Evolutionary conservation across 2,888 invertebrate genomes (phyloP).

Genomic region (Cheilosia pagana): DNA sequence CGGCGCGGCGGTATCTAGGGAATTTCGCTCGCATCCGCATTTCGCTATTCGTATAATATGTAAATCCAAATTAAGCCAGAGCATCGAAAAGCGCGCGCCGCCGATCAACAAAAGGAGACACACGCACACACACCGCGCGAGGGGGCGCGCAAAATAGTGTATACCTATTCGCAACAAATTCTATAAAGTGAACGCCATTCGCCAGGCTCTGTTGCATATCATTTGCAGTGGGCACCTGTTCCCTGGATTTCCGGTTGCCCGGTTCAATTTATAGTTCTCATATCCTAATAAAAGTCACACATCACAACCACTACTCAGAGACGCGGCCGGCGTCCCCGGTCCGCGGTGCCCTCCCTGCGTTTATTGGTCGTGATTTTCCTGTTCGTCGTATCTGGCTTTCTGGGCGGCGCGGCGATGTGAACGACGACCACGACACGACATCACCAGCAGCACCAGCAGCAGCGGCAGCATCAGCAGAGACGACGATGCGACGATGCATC

Average conservation of each 20-base stretch:
- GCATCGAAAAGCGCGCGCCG: slow-evolving; percentile 25
- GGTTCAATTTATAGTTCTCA: slow-evolving; percentile 72
- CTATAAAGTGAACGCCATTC: slow-evolving; percentile 53
- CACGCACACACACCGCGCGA: neutral
- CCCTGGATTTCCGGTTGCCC: slow-evolving; percentile 74
- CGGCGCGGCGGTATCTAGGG: slow-evolving; percentile 2
- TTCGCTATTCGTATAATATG: slow-evolving; percentile 40
- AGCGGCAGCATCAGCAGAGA: neutral
- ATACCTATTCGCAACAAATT: slow-evolving; percentile 39
- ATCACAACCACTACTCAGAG: slow-evolving; percentile 44
- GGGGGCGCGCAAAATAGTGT: slow-evolving; percentile 34
- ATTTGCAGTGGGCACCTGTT: slow-evolving; percentile 74
- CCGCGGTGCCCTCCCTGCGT: slow-evolving; percentile 1
- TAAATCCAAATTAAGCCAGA: slow-evolving; percentile 67
- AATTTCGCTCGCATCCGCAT: slow-evolving; percentile 57
- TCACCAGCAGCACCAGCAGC: neutral
- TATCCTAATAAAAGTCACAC: slow-evolving; percentile 55
- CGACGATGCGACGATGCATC: slow-evolving; percentile 29
- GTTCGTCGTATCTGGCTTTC: slow-evolving; percentile 55
- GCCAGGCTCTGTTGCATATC: slow-evolving; percentile 72
- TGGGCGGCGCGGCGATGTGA: slow-evolving; percentile 46
- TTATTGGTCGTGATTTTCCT: slow-evolving; percentile 64
- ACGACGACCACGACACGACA: slow-evolving; percentile 9
- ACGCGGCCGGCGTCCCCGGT: neutral
- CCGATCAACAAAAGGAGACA: slow-evolving; percentile 38